Evolutionary conservation across 2,888 invertebrate genomes (phyloP), one percentile per base, ranked within the genome.

Genomic region (Cenopis cana): DNA sequence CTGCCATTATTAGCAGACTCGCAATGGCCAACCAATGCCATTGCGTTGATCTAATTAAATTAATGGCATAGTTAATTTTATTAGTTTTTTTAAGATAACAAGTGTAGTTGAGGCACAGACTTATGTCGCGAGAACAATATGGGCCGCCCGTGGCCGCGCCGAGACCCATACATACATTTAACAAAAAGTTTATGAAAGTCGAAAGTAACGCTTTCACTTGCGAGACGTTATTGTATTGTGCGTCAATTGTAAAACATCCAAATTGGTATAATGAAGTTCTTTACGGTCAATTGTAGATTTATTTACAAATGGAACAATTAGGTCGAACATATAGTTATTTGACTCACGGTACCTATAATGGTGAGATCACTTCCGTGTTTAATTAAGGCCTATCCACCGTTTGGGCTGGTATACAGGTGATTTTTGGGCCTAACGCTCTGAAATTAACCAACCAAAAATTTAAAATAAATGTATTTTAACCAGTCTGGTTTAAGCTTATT

Each of bases 141-240:
- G 89, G 89, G 75, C 82, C 84, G 85, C 83, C 82, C 85, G 82
- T 17, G 46, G 56, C 56, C 85, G 83, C 80, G 80, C 81, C 81
- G 81, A 82, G 80, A 82, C 79, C 87, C 88, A 89, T 89, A 88
- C 90, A 91, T 85, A 90, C 84, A 85, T 85, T 87, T 85, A 83
- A 92, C 91, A 93, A 93, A 93, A 93, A 92, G 88, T 87, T 88
- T 91, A 93, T 88, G 93, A 92, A 92, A 92, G 92, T 92, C 87
- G 93, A 93, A 92, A 93, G 93, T 90, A 82, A 88, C 88, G 90
- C 93, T 93, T 93, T 93, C 93, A 93, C 93, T 93, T 84, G 90
- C 85, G 85, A 85, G 69, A 82, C 87, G 82, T 85, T 86, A 88
- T 88, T 88, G 89, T 89, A 86, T 85, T 85, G 85, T 83, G 83